Evolutionary conservation across 2,888 invertebrate species (phyloP).

Genomic region (Drosophila leonis): DNA sequence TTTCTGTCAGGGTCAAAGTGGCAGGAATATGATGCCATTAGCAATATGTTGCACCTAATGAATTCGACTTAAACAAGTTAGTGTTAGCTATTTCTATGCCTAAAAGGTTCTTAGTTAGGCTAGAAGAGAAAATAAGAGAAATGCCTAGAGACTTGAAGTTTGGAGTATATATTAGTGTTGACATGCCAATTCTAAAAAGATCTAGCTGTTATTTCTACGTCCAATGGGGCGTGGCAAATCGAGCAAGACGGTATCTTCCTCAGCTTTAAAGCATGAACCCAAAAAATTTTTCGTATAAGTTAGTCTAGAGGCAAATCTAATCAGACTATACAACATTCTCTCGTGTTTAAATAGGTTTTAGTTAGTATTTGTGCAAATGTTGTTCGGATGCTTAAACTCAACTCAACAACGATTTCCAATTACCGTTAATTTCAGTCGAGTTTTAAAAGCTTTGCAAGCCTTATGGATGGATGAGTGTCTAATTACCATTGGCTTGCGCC

Average conservation of each 20-base stretch:
- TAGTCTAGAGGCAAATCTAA: neutral
- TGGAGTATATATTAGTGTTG: no score
- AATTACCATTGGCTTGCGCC: conserved; percentile 36
- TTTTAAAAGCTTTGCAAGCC: conserved; percentile 19
- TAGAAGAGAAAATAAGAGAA: neutral
- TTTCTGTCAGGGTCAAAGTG: neutral
- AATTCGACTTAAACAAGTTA: neutral
- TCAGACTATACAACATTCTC: no score
- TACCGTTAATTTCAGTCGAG: conserved; percentile 18
- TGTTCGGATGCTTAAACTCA: conserved; percentile 4
- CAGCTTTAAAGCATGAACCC: no score
- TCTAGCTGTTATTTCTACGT: no score
- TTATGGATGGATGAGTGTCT: conserved; percentile 43
- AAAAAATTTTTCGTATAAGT: neutral
- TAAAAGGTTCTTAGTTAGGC: neutral
- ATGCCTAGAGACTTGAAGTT: neutral
- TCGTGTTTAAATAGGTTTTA: neutral
- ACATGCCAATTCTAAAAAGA: no score
- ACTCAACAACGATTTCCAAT: conserved; percentile 17
- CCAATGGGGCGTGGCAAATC: no score
- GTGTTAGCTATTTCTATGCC: neutral
- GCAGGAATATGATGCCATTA: neutral
- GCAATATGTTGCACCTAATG: neutral
- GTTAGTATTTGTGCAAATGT: neutral
- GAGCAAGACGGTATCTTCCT: no score